phyloP scores from a whole-genome alignment of 2,797 vertebrate genomes.

The Sebastes nivosus region DNA sequence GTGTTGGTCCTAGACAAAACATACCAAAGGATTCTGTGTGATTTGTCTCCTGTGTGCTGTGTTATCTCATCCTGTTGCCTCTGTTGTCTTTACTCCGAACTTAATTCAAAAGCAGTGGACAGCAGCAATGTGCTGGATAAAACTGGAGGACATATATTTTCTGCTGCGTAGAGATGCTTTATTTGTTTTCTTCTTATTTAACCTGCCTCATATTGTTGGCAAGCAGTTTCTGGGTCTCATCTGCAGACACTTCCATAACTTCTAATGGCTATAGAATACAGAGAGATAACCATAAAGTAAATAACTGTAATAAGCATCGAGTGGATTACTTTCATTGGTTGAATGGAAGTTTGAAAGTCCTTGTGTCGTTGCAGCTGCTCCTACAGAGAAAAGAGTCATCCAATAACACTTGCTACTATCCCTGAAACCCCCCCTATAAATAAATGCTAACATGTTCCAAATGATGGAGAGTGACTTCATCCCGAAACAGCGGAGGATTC shows the following conservation, averaged over 20 bases:
- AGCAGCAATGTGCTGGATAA: constrained; percentile 23
- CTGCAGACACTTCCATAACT: background rate
- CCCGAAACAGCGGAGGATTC: background rate
- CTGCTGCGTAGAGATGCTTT: constrained; percentile 14
- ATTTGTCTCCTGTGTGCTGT: constrained; percentile 58
- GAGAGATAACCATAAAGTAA: background rate
- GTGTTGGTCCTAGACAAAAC: constrained; percentile 72
- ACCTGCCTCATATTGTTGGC: background rate
- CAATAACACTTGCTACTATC: background rate
- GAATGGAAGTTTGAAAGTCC: background rate
- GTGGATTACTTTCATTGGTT: background rate
- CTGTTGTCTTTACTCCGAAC: constrained; percentile 60
- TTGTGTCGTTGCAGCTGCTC: background rate
- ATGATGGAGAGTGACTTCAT: constrained; percentile 12
- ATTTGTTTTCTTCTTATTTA: constrained; percentile 33
- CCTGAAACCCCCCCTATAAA: background rate
- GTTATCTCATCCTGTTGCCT: constrained; percentile 69
- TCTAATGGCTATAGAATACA: background rate
- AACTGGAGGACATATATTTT: constrained; percentile 1
- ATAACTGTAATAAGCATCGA: background rate
- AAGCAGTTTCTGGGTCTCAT: background rate
- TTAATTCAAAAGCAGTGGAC: constrained; percentile 47
- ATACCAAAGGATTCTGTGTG: constrained; percentile 68
- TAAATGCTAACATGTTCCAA: background rate
- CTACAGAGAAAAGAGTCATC: background rate